These are phyloP conservation scores for Ictalurus punctatus DNA, from an alignment of 2,113 vertebrate species.

Conservation along the genomic window DNA sequence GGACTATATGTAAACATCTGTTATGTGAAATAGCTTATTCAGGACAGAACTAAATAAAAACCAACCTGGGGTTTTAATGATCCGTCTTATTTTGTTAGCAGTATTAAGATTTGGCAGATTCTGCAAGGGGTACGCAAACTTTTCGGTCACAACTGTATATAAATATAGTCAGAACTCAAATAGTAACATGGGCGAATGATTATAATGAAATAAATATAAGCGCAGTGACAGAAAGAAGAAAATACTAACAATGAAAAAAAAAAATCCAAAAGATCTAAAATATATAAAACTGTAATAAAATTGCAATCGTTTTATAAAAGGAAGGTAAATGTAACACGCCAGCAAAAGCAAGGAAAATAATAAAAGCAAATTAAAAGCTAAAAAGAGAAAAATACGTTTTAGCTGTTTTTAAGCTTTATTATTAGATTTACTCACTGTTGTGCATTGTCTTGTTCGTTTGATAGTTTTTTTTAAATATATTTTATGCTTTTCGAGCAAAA, in stretches of 20 bases:
- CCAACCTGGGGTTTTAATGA: no score
- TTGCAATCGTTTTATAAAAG: background rate
- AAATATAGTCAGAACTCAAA: background rate
- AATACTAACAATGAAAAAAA: background rate
- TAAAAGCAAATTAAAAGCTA: background rate
- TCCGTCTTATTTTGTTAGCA: no score
- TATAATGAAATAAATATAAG: background rate
- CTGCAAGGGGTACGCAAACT: no score
- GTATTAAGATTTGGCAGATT: no score
- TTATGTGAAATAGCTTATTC: no score
- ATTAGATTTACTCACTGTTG: background rate
- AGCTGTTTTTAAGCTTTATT: background rate
- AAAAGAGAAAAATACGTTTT: background rate
- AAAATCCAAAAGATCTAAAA: background rate
- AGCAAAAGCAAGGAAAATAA: background rate
- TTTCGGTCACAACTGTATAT: no score
- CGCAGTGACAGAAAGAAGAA: background rate
- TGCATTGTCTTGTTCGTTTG: background rate
- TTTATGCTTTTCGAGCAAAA: background rate
- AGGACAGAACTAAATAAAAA: no score
- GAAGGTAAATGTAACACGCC: background rate
- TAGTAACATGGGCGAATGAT: background rate
- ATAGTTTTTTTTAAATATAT: background rate
- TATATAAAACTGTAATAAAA: background rate
- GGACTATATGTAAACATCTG: no score